A percentile compares a stretch with the other conserved stretches of the same genome.
Conservation (phyloP, 2,888 invertebrate genomes). For the Habrosyne pyritoides region DNA sequence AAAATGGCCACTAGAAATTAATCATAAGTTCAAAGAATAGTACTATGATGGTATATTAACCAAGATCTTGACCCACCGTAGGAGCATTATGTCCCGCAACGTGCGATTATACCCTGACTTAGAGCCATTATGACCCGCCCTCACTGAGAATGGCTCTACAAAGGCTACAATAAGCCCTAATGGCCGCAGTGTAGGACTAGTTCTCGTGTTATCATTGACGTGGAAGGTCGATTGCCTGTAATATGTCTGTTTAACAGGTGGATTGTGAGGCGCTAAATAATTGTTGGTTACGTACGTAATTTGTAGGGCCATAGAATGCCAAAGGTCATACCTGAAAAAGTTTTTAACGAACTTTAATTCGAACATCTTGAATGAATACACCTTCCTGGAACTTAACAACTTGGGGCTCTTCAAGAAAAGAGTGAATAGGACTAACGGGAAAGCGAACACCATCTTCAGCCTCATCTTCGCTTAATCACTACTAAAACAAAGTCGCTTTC, state of each 20-base stretch:
- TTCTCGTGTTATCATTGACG: conserved; percentile 47
- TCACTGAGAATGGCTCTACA: conserved; percentile 28
- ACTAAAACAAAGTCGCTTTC: too few relatives aligned
- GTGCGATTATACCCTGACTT: conserved; percentile 8
- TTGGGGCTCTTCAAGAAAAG: too few relatives aligned
- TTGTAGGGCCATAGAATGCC: background rate
- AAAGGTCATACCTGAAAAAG: too few relatives aligned
- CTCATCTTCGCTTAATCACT: too few relatives aligned
- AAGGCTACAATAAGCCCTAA: conserved; percentile 27
- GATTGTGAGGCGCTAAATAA: conserved; percentile 21
- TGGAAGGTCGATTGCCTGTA: conserved; percentile 62
- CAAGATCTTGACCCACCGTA: conserved; percentile 38
- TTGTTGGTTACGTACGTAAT: background rate
- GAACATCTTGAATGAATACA: too few relatives aligned
- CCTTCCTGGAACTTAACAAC: too few relatives aligned
- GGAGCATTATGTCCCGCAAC: conserved; percentile 29
- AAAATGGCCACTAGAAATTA: too few relatives aligned
- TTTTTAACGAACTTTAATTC: too few relatives aligned
- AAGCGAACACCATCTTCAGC: too few relatives aligned
- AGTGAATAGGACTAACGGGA: too few relatives aligned
- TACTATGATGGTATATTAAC: too few relatives aligned
- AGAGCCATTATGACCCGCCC: conserved; percentile 24
- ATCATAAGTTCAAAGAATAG: too few relatives aligned
- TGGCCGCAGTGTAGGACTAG: conserved; percentile 31
- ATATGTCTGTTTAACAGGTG: conserved; percentile 64